Base-by-base conservation (phyloP, 1,140 invertebrate genomes). In the Euwallacea fornicatus region DNA sequence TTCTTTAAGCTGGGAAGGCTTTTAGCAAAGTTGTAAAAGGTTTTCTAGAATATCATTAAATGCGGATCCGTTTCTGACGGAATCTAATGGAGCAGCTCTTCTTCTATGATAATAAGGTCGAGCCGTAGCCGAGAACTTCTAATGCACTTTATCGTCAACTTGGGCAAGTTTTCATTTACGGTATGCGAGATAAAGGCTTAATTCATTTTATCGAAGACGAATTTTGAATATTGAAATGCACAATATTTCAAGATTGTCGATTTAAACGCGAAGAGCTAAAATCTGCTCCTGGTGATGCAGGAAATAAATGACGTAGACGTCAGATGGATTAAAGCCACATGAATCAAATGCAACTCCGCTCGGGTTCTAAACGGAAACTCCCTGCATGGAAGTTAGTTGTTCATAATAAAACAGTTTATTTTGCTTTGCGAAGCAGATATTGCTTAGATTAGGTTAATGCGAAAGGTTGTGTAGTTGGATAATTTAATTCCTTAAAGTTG, bases 11-110 rank as follows among this genome's bases (percentile, higher is more conserved):
- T 42, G 21, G 0, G 11, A 43, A 61, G 42, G 59, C 59, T 61
- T 61, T 61, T 61, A 61, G 59, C 44, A 64, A 64, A 64, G 62
- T 64, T 46, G n/a, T 50, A 9, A 50, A 64, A 64, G 62, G 21
- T 50, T 61, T 50, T 50, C 62, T 13, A n/a, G 43, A 50, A 47
- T 50, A 21, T 64, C 50, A 64, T 64, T 64, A 64, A 64, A 64
- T 15, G 62, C 62, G 46, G 62, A 50, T 64, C 46, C 43, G n/a
- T 64, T 53, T 13, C 62, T 64, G 62, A 47, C 46, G 62, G 21
- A 50, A 16, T 64, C 62, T 64, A 64, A 64, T 64, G 33, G 62
- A 64, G 62, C 62, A 50, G 62, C 44, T 53, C 62, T 21, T 33
- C 21, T 33, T 64, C 62, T 53, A 50, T 41, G 42, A 64, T 47